Conservation (phyloP, 2,113 vertebrate genomes). For the Muntiacus muntjak region DNA sequence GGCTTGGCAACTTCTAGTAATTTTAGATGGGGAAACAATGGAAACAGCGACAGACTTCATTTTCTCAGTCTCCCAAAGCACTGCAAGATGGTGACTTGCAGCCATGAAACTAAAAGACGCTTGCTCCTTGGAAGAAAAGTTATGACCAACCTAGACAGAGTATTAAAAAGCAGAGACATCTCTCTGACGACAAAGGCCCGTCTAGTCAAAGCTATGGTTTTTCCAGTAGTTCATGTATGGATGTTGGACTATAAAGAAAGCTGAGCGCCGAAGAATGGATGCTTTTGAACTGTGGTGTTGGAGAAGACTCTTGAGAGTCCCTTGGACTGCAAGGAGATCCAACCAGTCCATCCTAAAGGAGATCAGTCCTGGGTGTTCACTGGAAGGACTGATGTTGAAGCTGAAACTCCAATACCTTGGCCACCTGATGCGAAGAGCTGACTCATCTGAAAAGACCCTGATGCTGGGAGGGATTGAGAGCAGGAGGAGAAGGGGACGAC, state of each 20-base stretch:
- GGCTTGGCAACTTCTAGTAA: not conserved
- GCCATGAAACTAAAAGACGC: not conserved
- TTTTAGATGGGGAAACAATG: not conserved
- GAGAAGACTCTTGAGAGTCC: not conserved
- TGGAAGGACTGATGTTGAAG: not conserved
- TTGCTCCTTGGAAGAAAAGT: not conserved
- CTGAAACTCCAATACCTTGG: not conserved
- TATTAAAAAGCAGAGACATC: not conserved
- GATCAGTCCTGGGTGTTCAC: not conserved
- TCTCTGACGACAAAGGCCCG: fast-evolving
- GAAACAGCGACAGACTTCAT: not conserved
- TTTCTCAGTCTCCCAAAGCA: not conserved
- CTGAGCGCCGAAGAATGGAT: not conserved
- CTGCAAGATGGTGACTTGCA: not conserved
- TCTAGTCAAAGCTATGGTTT: not conserved
- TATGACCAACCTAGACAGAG: not conserved
- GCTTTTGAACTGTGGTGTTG: not conserved
- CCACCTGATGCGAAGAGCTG: not conserved
- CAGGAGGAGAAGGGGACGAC: not conserved
- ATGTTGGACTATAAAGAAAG: not conserved
- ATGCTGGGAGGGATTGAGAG: not conserved
- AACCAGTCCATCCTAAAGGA: not conserved
- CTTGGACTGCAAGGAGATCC: not conserved
- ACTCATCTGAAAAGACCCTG: not conserved
- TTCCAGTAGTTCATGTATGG: not conserved